Base-by-base conservation (phyloP, 2,113 vertebrate species). In the Ploceus nigricollis region DNA sequence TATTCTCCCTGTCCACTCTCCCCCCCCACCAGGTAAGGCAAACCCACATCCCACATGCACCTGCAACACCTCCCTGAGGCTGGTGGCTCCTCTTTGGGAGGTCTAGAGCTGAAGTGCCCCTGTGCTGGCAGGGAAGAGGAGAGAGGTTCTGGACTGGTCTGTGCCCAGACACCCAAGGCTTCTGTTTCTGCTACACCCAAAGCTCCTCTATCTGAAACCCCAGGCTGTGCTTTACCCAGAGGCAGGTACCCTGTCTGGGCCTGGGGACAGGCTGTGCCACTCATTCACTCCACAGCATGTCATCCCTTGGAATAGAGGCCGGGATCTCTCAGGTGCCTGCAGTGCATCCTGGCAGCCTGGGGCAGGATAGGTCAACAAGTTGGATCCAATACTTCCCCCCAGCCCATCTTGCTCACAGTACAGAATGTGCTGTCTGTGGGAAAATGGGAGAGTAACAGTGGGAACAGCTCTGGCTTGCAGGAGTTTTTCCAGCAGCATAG, bases 41-140 rank as follows among this genome's bases (percentile, higher is more conserved):
- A 51, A n/a, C 11, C 51, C 5, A 2, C 14, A 10, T 61, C 56
- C 28, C 44, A 35, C 24, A 5, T 28, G 10, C 33, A 78, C 50
- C 42, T 81, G 68, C 68, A 58, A 17, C n/a, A 37, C 22, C 40
- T 89, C 58, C 31, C 23, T 0, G 0, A 37, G 51, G 53, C 40
- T 85, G 22, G 10, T 51, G 60, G 31, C n/a, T 82, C 51, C n/a
- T 73, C 53, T 48, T 69, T 30, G 35, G 51, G 47, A 66, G 19
- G 22, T 17, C 60, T 50, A 40, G 25, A 91, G 51, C 44, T 7
- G 3, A 54, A 71, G 22, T 51, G 33, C 15, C 23, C 20, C 8
- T 1, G 0, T 0, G 0, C 30, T 65, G 82, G 44, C 44, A 47
- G 66, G 15, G 35, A 28, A 39, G 25, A 82, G 6, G 33, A 33